Evolutionary conservation across 64 coral and sea anemone genomes (phyloP).

Genomic region (Porites australiensis): DNA sequence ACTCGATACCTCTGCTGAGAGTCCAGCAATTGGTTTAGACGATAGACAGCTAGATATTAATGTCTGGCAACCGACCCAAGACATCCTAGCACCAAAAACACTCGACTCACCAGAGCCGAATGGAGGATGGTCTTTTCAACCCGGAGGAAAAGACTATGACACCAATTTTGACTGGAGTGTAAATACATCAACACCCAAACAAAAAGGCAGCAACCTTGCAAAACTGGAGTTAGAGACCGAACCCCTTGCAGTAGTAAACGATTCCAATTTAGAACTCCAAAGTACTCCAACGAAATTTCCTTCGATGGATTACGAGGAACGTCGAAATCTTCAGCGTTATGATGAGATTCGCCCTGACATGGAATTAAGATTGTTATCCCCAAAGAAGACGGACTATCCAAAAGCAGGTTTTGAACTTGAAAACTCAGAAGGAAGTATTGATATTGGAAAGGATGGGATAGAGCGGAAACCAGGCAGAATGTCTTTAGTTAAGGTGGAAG

Average conservation of each 20-base stretch:
- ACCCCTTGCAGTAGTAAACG: not conserved
- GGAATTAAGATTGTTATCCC: slow-evolving; percentile 16
- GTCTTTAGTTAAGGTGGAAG: slow-evolving; percentile 15
- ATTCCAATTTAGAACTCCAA: not conserved
- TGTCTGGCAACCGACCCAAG: not conserved
- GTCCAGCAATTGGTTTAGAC: no score
- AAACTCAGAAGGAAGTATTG: not conserved
- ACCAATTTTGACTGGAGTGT: not conserved
- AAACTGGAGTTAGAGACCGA: not conserved
- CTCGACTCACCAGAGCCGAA: not conserved
- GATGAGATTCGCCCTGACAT: slow-evolving; percentile 34
- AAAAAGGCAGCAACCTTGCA: not conserved
- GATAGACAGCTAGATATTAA: not conserved
- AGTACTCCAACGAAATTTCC: slow-evolving; percentile 12
- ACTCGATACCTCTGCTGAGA: no score
- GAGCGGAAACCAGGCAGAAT: not conserved
- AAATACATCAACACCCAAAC: slow-evolving; percentile 9
- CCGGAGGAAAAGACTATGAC: not conserved
- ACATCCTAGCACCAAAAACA: not conserved
- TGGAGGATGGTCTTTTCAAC: not conserved
- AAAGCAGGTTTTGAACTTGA: not conserved
- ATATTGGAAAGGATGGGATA: not conserved
- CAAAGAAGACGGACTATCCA: not conserved
- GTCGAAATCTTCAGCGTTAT: slow-evolving; percentile 30
- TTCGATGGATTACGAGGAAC: slow-evolving; percentile 5